A percentile compares a stretch with the other conserved stretches of the same genome.
These are phyloP conservation scores for Agelas oroides DNA, from an alignment of 37 sponge, comb jelly and placozoan species.

Conservation along the genomic window DNA sequence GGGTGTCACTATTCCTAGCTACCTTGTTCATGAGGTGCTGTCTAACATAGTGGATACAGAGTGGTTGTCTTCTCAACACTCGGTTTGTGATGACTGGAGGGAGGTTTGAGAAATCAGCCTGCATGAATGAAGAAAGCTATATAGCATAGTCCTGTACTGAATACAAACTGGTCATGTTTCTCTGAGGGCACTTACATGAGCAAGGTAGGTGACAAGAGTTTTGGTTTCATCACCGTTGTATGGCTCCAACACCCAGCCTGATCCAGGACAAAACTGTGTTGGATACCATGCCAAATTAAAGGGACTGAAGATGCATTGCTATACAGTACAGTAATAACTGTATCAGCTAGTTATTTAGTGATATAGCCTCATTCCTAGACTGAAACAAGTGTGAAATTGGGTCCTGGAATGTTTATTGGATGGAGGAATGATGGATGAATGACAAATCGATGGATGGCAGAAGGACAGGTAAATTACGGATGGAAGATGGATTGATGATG, in stretches of 20 bases:
- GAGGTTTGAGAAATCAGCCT: constrained; percentile 31
- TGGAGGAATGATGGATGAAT: too few relatives aligned
- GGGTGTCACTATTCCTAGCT: too few relatives aligned
- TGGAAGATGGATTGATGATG: too few relatives aligned
- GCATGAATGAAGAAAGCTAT: background rate
- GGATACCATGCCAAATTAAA: too few relatives aligned
- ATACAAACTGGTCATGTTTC: background rate
- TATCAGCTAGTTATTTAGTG: too few relatives aligned
- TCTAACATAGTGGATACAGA: constrained; percentile 27
- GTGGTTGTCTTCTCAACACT: constrained; percentile 45
- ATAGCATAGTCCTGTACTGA: background rate
- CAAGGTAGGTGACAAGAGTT: constrained; percentile 11
- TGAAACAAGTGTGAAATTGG: too few relatives aligned
- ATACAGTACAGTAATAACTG: too few relatives aligned
- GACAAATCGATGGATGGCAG: too few relatives aligned
- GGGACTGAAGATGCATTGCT: too few relatives aligned
- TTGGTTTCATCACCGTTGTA: background rate
- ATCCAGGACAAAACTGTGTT: constrained; percentile 2
- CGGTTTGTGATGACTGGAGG: constrained; percentile 37
- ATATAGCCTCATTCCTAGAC: too few relatives aligned
- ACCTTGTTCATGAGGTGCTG: background rate
- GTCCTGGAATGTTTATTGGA: too few relatives aligned
- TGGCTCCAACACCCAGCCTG: constrained; percentile 37
- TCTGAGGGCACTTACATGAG: constrained; percentile 22
- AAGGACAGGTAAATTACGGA: too few relatives aligned